Conservation (phyloP, 2,113 vertebrate genomes). For the Tetrax tetrax region DNA sequence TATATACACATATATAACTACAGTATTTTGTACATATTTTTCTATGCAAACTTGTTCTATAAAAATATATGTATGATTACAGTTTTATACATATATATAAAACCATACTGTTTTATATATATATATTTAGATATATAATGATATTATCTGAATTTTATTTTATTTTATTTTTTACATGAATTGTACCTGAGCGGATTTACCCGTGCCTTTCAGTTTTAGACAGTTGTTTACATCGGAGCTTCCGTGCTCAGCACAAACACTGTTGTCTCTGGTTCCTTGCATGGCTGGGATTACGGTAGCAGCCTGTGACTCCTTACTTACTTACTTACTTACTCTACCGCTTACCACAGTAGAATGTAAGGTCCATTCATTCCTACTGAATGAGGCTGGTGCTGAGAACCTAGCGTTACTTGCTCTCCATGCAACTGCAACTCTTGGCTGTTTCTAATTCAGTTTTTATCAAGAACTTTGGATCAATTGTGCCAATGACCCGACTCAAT, state of each 20-base stretch:
- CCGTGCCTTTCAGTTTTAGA: neutral
- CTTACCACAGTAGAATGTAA: fast-evolving
- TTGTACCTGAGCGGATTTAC: neutral
- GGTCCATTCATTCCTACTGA: neutral
- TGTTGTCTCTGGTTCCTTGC: neutral
- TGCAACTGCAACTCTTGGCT: neutral
- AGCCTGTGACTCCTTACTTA: neutral
- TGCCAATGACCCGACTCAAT: neutral
- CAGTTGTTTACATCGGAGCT: neutral
- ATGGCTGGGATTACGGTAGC: neutral
- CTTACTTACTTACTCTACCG: no score
- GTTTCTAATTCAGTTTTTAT: neutral
- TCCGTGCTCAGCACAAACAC: neutral
- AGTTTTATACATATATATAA: neutral
- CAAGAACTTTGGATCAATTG: neutral
- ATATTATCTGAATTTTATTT: neutral
- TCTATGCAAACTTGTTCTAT: neutral
- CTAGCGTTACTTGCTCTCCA: neutral
- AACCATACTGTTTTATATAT: neutral
- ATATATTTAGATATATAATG: neutral
- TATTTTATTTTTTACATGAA: neutral
- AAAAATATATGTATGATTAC: neutral
- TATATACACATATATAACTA: neutral
- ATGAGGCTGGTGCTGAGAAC: neutral
- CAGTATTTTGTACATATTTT: neutral